Evolutionary conservation across 2,113 vertebrate species (phyloP).

Genomic region (Struthidea cinerea): DNA sequence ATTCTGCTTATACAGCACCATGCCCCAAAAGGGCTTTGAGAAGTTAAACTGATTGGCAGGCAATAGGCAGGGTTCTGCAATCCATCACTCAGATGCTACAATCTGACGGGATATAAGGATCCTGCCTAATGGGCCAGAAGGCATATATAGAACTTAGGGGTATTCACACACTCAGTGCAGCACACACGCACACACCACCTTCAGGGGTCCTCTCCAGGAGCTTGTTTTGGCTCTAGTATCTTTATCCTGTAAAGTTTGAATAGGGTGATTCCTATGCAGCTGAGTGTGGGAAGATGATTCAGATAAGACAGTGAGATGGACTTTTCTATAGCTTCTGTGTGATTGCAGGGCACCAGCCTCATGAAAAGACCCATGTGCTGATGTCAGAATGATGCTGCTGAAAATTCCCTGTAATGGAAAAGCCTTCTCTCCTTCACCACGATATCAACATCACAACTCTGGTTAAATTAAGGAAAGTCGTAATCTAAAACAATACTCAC

Average conservation of each 20-base stretch:
- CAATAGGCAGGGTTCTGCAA: background rate
- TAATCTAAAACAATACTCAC: background rate
- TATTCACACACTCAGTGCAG: background rate
- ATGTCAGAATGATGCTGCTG: background rate
- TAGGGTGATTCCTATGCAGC: background rate
- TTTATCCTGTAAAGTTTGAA: background rate
- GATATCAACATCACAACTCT: background rate
- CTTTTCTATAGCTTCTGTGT: background rate
- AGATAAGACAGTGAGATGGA: background rate
- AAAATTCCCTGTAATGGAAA: background rate
- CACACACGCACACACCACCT: background rate
- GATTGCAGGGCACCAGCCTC: background rate
- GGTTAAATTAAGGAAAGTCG: background rate
- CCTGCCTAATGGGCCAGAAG: background rate
- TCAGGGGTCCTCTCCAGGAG: background rate
- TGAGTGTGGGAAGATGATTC: background rate
- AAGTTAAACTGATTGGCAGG: background rate
- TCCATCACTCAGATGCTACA: background rate
- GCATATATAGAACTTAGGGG: background rate
- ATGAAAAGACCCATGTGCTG: background rate
- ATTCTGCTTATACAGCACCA: background rate
- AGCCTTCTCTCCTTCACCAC: background rate
- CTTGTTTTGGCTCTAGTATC: background rate
- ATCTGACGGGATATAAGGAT: background rate
- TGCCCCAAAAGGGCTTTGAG: background rate